phyloP scores from a whole-genome alignment of 2,113 vertebrate genomes.

The Mastomys coucha region DNA sequence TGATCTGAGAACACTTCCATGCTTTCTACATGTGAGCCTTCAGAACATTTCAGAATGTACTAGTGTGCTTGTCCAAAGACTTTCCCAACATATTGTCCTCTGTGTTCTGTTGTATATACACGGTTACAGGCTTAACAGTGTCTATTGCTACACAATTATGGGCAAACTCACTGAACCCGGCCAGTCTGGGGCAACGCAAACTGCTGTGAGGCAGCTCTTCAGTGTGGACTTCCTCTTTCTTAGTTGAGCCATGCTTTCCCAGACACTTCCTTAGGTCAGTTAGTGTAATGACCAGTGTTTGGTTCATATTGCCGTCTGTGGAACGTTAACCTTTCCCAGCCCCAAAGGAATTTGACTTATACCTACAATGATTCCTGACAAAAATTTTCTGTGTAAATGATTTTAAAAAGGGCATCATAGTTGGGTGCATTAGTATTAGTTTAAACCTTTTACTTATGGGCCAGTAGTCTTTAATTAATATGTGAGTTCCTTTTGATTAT shows the following conservation, averaged over 20 bases:
- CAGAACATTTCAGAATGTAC: constrained; percentile 5
- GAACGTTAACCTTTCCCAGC: background rate
- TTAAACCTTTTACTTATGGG: background rate
- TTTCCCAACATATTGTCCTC: background rate
- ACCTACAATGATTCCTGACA: background rate
- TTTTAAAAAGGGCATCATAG: background rate
- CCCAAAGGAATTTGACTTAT: background rate
- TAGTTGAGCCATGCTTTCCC: background rate
- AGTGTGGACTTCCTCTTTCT: background rate
- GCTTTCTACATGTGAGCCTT: background rate
- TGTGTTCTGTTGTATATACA: background rate
- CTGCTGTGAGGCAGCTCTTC: background rate
- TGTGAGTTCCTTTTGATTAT: background rate
- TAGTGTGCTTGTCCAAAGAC: background rate
- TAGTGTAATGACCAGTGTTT: background rate
- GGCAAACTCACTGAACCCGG: background rate
- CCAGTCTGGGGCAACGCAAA: background rate
- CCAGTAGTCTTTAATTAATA: background rate
- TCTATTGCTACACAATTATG: background rate
- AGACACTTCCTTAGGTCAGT: background rate
- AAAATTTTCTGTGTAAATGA: background rate
- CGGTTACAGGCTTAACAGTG: background rate
- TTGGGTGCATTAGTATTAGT: background rate
- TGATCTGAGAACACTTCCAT: background rate
- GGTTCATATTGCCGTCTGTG: background rate